phyloP scores from a whole-genome alignment of 2,888 invertebrate species.

The Neuroscelio doddi region DNA sequence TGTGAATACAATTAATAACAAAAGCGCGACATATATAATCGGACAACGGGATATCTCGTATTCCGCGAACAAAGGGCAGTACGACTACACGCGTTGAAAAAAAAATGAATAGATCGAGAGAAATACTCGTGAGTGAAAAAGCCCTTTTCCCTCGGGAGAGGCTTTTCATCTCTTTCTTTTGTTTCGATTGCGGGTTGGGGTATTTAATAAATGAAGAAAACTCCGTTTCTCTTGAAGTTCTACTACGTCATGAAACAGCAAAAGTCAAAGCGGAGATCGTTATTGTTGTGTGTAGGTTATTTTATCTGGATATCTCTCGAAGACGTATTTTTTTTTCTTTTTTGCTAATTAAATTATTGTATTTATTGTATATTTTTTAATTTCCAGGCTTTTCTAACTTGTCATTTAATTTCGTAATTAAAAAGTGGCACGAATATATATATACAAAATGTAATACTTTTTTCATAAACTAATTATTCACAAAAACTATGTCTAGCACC shows the following conservation, averaged over 20 bases:
- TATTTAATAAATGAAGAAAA: conserved; percentile 43
- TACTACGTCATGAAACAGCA: conserved; percentile 17
- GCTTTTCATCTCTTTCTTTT: conserved; percentile 27
- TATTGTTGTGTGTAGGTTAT: no score
- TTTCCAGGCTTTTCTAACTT: no score
- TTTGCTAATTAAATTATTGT: no score
- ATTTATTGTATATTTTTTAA: no score
- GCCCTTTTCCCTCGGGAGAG: conserved; percentile 26
- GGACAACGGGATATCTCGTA: conserved; percentile 28
- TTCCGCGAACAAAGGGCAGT: conserved; percentile 28
- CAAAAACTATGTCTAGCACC: no score
- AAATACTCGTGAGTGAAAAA: conserved; percentile 32
- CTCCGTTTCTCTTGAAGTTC: conserved; percentile 17
- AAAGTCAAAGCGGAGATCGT: no score
- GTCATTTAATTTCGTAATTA: no score
- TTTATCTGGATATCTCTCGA: no score
- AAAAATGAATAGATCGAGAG: conserved; percentile 22
- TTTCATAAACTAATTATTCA: no score
- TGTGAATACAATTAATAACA: neutral
- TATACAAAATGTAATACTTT: no score
- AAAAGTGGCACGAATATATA: no score
- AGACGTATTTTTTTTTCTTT: no score
- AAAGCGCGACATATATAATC: conserved; percentile 13
- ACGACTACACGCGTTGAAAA: conserved; percentile 32
- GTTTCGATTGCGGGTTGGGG: conserved; percentile 35